Evolutionary conservation across 1,140 invertebrate species (phyloP).

Genomic region (Aphelenchoides besseyi): DNA sequence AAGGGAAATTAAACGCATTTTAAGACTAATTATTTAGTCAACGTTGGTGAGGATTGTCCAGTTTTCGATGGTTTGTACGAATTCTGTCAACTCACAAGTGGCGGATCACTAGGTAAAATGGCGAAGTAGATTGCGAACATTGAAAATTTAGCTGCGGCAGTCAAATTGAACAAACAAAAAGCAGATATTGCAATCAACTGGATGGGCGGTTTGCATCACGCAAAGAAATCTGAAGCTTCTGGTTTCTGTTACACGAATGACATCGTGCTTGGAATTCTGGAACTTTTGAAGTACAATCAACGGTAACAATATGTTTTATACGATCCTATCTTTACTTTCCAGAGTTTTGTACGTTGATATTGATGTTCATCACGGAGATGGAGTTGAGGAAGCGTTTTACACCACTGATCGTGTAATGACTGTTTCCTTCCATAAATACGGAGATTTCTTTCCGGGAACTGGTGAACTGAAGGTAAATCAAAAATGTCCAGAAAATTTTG

Average conservation of each 20-base stretch:
- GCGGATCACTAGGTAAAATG: conserved; percentile 78
- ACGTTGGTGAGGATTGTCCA: conserved; percentile 97
- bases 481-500: conserved; percentile 77
- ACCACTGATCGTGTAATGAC: conserved; percentile 89
- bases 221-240: conserved; percentile 89
- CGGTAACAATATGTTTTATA: conserved; percentile 67
- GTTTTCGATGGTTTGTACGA: conserved; percentile 95
- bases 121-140: neutral
- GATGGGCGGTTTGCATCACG: conserved; percentile 97
- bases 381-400: conserved; percentile 87
- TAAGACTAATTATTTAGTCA: too few species aligned
- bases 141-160: conserved; percentile 74
- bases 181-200: conserved; percentile 97
- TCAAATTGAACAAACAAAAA: conserved; percentile 90
- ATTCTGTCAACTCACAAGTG: conserved; percentile 94
- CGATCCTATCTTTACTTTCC: too few species aligned
- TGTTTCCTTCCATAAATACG: conserved; percentile 87
- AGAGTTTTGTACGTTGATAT: conserved; percentile 86
- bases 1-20: conserved; percentile 5
- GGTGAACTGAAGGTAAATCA: conserved; percentile 80
- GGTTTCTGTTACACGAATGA: conserved; percentile 97
- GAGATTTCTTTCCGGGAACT: conserved; percentile 86
- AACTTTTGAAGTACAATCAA: conserved; percentile 73
- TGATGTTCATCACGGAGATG: conserved; percentile 87
- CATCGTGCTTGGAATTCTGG: conserved; percentile 87